These are phyloP conservation scores for Tupaia tana DNA, from an alignment of 2,113 vertebrate species.

Conservation along the genomic window DNA sequence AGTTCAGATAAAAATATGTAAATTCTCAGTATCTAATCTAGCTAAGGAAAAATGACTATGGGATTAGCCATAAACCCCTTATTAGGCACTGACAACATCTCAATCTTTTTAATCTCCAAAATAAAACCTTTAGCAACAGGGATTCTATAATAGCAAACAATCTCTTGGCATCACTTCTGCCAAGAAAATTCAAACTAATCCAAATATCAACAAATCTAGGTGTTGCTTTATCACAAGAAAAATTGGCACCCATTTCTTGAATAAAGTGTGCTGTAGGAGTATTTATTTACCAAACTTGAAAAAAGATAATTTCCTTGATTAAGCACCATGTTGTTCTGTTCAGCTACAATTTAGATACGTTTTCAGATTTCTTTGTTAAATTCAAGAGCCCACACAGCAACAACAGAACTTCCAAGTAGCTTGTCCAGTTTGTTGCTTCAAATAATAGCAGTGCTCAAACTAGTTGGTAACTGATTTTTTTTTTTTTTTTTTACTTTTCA, in stretches of 20 bases:
- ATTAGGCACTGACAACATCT: background rate
- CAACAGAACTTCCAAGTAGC: background rate
- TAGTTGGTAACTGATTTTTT: background rate
- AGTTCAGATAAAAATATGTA: conserved; percentile 48
- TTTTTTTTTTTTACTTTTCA: background rate
- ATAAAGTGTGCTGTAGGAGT: conserved; percentile 36
- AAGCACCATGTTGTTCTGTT: background rate
- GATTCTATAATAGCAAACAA: background rate
- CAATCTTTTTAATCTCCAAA: conserved; percentile 28
- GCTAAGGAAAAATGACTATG: conserved; percentile 40
- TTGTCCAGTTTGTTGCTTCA: background rate
- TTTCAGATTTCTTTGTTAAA: background rate
- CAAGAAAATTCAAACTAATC: conserved; percentile 15
- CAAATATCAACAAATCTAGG: background rate
- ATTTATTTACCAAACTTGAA: conserved; percentile 1
- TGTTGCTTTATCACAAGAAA: background rate
- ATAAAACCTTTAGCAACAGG: background rate
- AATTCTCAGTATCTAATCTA: conserved; percentile 45
- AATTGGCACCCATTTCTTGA: conserved; percentile 1
- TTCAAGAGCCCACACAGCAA: background rate
- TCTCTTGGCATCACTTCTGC: background rate
- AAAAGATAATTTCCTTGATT: background rate
- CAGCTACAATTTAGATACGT: background rate
- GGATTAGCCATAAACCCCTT: background rate
- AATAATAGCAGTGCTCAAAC: background rate